These are phyloP conservation scores for Dendronephthya gigantea DNA, from an alignment of 64 coral and sea anemone species.

Conservation along the genomic window DNA sequence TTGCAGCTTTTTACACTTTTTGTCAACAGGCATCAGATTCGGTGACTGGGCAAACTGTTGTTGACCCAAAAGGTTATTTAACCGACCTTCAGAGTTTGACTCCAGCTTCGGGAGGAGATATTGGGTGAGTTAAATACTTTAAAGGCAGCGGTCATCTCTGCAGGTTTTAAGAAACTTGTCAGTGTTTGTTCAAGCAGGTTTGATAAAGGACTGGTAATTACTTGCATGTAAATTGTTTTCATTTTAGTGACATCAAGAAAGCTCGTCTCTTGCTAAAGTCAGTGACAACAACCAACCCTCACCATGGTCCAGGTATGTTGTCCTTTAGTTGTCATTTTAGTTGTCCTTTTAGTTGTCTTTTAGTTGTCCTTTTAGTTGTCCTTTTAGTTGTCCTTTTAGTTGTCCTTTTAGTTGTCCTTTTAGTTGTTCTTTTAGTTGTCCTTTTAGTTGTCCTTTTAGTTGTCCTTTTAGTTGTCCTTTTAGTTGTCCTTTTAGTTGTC, in stretches of 20 bases:
- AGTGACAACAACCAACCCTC: slow-evolving; percentile 89
- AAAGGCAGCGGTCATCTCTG: too few species aligned
- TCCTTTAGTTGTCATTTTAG: neutral
- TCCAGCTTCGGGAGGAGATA: slow-evolving; percentile 70
- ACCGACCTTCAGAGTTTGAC: slow-evolving; percentile 94
- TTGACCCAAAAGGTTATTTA: slow-evolving; percentile 91
- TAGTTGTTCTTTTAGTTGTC: too few species aligned
- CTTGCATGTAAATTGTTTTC: neutral
- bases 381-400: too few species aligned
- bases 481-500: too few species aligned
- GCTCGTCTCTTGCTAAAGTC: slow-evolving; percentile 85
- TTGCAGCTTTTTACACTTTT: neutral
- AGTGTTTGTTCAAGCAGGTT: too few species aligned
- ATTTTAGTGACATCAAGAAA: slow-evolving; percentile 85
- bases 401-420: too few species aligned
- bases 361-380: too few species aligned
- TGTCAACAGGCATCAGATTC: slow-evolving; percentile 74
- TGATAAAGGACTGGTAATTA: too few species aligned
- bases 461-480: too few species aligned
- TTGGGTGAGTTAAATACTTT: slow-evolving; percentile 42
- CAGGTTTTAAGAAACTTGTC: too few species aligned
- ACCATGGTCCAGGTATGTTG: slow-evolving; percentile 75
- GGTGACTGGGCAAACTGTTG: slow-evolving; percentile 86
- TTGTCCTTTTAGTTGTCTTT: too few species aligned
- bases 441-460: too few species aligned